phyloP scores from a whole-genome alignment of 2,113 vertebrate species.

The Cottus gobio region DNA sequence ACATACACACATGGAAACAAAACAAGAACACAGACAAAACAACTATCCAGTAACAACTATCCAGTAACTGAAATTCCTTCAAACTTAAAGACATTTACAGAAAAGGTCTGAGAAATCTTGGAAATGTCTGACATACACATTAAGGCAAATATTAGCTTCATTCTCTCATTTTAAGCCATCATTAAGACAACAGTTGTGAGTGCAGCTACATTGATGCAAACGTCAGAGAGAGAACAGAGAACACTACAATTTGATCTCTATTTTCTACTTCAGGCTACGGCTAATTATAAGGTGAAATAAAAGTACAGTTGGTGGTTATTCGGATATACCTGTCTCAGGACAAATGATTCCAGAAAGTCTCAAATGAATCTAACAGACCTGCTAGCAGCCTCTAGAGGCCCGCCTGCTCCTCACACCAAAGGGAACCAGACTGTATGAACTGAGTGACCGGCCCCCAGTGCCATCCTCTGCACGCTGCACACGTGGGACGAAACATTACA shows the following conservation, averaged over 20 bases:
- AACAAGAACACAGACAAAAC: conserved; percentile 26
- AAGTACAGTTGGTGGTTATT: conserved; percentile 35
- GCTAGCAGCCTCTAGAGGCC: conserved; percentile 30
- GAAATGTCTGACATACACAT: conserved; percentile 61
- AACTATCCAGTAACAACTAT: conserved; percentile 46
- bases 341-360: conserved; percentile 10
- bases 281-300: conserved; percentile 21
- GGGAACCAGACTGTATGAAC: conserved; percentile 31
- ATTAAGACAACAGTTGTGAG: conserved; percentile 62
- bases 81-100: conserved; percentile 55
- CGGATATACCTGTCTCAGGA: conserved; percentile 10
- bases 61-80: conserved; percentile 62
- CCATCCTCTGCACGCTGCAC: not conserved
- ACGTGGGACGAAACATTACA: conserved; percentile 22
- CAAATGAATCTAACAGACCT: not conserved
- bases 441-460: conserved; percentile 5
- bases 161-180: conserved; percentile 46
- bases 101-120: conserved; percentile 34
- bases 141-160: conserved; percentile 66
- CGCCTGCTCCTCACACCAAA: not conserved
- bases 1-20: conserved; percentile 23
- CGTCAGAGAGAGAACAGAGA: conserved; percentile 19
- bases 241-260: conserved; percentile 35
- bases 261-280: conserved; percentile 34
- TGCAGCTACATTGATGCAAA: conserved; percentile 49